A percentile compares a stretch with the other conserved stretches of the same genome.
These are phyloP conservation scores for Trinorchestia longiramus DNA, from an alignment of 1,140 invertebrate genomes.

Conservation along the genomic window DNA sequence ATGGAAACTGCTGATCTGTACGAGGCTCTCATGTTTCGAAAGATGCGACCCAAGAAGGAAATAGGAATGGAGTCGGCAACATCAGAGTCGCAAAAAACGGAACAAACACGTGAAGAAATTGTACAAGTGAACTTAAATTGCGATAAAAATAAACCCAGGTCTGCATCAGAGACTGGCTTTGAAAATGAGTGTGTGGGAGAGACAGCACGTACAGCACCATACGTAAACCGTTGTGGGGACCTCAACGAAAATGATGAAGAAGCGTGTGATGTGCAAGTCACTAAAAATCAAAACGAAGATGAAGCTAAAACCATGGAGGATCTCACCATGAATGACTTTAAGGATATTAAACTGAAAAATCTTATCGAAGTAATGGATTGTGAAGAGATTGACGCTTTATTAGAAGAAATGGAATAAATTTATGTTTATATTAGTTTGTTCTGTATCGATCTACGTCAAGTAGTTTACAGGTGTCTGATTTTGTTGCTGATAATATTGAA, in stretches of 20 bases:
- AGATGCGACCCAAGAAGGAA: not conserved
- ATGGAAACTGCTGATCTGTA: conserved; percentile 25
- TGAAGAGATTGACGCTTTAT: not conserved
- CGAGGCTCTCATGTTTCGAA: conserved; percentile 29
- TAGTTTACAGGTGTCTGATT: not conserved
- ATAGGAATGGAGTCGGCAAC: not conserved
- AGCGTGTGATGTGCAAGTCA: not conserved
- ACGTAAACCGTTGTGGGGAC: not conserved
- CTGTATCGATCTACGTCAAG: not conserved
- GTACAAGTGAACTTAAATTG: not conserved
- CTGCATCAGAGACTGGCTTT: not conserved
- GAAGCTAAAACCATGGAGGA: not conserved
- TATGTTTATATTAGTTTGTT: not conserved
- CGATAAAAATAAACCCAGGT: not conserved
- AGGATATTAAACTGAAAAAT: not conserved
- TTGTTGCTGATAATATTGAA: not conserved
- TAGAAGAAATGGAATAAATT: not conserved
- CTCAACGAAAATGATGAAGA: not conserved
- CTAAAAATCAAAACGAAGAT: not conserved
- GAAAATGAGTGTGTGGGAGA: not conserved
- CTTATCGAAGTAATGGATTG: not conserved
- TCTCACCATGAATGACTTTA: not conserved
- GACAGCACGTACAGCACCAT: not conserved
- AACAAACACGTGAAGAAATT: not conserved
- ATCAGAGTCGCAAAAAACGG: not conserved